Evolutionary conservation across 2,888 invertebrate genomes (phyloP).

Genomic region (Brenthis ino): DNA sequence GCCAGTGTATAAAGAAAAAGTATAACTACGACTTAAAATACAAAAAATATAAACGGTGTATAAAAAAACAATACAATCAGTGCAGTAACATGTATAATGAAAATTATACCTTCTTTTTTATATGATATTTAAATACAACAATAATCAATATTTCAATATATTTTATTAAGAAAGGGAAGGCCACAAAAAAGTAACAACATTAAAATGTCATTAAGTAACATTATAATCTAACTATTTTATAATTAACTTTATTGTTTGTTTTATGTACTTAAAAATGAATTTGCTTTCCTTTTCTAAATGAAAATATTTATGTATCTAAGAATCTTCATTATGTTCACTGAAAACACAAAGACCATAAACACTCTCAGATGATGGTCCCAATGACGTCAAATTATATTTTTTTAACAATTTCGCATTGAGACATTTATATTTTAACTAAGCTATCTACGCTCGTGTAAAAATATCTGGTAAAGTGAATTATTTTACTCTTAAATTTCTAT

Average conservation of each 20-base stretch:
- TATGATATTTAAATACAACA: constrained; percentile 5
- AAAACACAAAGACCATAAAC: background rate
- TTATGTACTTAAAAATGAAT: too few species aligned
- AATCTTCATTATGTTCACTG: background rate
- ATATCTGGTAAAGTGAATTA: constrained; percentile 25
- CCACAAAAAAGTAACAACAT: constrained; percentile 32
- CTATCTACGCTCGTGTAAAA: constrained; percentile 30
- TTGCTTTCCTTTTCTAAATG: background rate
- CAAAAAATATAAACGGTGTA: constrained; percentile 27
- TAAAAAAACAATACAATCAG: constrained; percentile 17
- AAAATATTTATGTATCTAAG: background rate
- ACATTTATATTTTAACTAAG: constrained; percentile 14
- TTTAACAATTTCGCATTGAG: constrained; percentile 11
- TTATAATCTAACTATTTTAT: background rate
- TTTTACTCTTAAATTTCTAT: constrained; percentile 17
- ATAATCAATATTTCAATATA: background rate
- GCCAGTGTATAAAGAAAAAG: constrained; percentile 10
- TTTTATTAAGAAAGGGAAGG: constrained; percentile 30
- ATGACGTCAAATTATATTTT: constrained; percentile 8
- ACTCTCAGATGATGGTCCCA: constrained; percentile 11
- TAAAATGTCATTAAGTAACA: constrained; percentile 2
- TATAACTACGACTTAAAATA: constrained; percentile 7
- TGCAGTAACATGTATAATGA: constrained; percentile 29
- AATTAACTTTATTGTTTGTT: too few species aligned
- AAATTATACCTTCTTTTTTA: background rate